Conservation (phyloP, 2,888 invertebrate genomes). For the Tipula confusa region DNA sequence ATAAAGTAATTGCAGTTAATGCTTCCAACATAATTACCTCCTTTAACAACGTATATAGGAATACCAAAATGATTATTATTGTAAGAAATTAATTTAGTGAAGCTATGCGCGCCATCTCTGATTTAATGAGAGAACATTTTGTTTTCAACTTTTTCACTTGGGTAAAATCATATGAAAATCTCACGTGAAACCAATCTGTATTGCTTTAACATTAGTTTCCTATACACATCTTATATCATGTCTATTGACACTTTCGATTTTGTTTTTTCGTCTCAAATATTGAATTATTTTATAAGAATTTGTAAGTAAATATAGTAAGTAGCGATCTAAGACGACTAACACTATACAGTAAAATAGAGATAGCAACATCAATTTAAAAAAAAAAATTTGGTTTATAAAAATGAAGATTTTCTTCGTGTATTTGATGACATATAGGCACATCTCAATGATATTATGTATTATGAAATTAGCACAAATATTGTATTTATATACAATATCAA, state of each 20-base stretch:
- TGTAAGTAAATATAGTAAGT: neutral
- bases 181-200: too few relatives aligned
- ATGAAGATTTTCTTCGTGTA: neutral
- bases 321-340: neutral
- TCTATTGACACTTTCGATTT: neutral
- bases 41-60: too few relatives aligned
- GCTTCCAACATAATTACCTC: too few relatives aligned
- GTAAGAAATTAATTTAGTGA: too few relatives aligned
- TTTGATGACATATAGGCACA: neutral
- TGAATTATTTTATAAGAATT: neutral
- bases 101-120: too few relatives aligned
- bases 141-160: too few relatives aligned
- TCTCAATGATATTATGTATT: neutral
- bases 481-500: neutral
- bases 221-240: neutral
- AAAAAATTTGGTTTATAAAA: neutral
- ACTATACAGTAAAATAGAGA: neutral
- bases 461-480: neutral
- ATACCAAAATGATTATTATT: too few relatives aligned
- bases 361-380: too few relatives aligned
- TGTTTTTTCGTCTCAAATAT: neutral
- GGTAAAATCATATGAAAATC: too few relatives aligned
- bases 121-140: too few relatives aligned
- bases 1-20: too few relatives aligned
- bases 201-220: too few relatives aligned